These are phyloP conservation scores for Neosilurus mollespiculum DNA, from an alignment of 2,797 vertebrate species.

Conservation along the genomic window DNA sequence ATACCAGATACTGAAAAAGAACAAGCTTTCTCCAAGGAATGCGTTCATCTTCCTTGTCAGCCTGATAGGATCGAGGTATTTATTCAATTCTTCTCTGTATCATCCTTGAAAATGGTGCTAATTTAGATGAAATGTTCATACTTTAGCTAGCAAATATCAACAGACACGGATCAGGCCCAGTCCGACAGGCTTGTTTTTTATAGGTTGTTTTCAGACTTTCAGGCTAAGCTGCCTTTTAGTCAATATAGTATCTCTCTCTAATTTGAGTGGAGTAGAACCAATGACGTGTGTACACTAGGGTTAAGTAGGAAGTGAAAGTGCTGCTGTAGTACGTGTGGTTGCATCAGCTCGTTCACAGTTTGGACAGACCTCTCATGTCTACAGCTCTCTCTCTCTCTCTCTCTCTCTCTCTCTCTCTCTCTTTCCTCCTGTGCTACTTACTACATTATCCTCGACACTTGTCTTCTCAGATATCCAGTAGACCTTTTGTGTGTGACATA, in stretches of 20 bases:
- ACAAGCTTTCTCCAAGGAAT: neutral
- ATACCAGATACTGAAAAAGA: neutral
- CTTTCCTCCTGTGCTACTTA: conserved; percentile 37
- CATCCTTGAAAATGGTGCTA: neutral
- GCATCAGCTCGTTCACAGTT: conserved; percentile 51
- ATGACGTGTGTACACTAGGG: conserved; percentile 24
- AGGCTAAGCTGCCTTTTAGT: conserved; percentile 6
- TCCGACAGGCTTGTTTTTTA: neutral
- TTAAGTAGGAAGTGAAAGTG: conserved; percentile 39
- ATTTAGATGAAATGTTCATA: too few species aligned
- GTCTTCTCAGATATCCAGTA: conserved; percentile 45
- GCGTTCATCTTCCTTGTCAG: neutral
- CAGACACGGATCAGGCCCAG: neutral
- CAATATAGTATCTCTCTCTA: neutral
- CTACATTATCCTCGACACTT: conserved; percentile 34
- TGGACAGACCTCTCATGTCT: conserved; percentile 28
- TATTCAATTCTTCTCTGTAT: neutral
- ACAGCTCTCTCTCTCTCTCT: neutral
- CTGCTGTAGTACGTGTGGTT: conserved; percentile 32
- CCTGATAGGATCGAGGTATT: neutral
- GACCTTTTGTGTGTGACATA: conserved; percentile 19
- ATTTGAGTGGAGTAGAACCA: conserved; percentile 11
- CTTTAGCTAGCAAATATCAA: neutral
- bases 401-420: neutral
- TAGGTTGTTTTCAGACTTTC: neutral